Conservation (phyloP, 1,140 invertebrate species). For the Pachyrhynchus sulphureomaculatus region DNA sequence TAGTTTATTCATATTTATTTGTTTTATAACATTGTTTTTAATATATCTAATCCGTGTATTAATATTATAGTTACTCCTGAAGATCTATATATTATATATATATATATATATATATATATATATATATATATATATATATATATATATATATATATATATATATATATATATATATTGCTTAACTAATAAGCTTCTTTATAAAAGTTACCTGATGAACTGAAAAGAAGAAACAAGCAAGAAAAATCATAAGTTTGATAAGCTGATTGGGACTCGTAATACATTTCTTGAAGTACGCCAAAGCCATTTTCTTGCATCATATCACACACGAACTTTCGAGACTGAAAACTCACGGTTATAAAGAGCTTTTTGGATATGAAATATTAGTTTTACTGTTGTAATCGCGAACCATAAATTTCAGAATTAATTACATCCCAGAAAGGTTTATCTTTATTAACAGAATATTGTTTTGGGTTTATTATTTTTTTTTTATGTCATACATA, state of each 20-base stretch:
- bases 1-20: no score
- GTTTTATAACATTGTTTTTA: no score
- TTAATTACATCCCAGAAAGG: slow-evolving; percentile 2
- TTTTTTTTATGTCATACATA: no score
- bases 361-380: background rate
- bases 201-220: slow-evolving; percentile 44
- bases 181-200: no score
- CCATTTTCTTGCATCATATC: slow-evolving; percentile 7
- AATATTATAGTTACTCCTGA: no score
- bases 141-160: no score
- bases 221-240: slow-evolving; percentile 50
- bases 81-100: no score
- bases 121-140: no score
- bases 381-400: background rate
- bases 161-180: no score
- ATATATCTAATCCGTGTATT: no score
- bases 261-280: slow-evolving; percentile 53
- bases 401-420: slow-evolving; percentile 11
- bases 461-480: no score
- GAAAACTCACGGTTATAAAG: background rate
- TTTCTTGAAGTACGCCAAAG: slow-evolving; percentile 41
- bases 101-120: no score
- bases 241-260: slow-evolving; percentile 51
- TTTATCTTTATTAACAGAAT: background rate
- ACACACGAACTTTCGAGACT: background rate